Base-by-base conservation (phyloP, 1,140 invertebrate species). In the Drosophila arizonae region DNA sequence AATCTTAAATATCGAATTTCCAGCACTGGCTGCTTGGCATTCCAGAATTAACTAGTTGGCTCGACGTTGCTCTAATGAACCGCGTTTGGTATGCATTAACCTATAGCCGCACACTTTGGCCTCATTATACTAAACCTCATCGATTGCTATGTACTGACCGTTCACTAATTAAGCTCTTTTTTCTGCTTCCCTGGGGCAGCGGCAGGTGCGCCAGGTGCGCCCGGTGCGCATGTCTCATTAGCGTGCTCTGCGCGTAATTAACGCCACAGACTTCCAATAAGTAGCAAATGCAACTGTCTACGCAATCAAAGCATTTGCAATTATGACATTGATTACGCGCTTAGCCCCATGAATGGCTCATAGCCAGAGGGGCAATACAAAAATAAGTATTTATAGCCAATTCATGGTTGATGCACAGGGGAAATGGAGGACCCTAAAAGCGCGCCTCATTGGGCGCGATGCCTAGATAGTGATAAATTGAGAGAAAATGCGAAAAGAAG, bases 291-390 rank as follows among this genome's bases (percentile, higher is more conserved):
- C 48, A 75, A 39, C 52, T 41, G 28, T 36, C 39, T 33, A 24
- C 48, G 78, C 70, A 82, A 87, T 82, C 58, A 81, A 79, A 76
- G 72, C 52, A 73, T 75, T 87, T 86, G 56, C 79, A 79, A 79
- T 86, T 82, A 82, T 79, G 70, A 76, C 81, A 78, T 70, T 87
- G 79, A 81, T 78, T 79, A 72, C 68, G 36, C 51, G 36, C 79
- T 70, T 62, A 87, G 77, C 63, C 60, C 51, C 58, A 78, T 55
- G 72, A 84, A 76, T 62, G 58, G 43, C 24, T 30, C 28, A 46
- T 56, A 43, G 56, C 24, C 63, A 24, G n/a, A 3, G 6, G 26
- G 15, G 10, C 36, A 62, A 39, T 61, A 58, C 8, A 36, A 33
- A 76, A 67, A 63, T 63, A 21, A 30, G 15, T 48, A 46, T 46